Evolutionary conservation across 2,797 vertebrate species (phyloP), one percentile per base, ranked within the genome.

Genomic region (Taenioides sp.): DNA sequence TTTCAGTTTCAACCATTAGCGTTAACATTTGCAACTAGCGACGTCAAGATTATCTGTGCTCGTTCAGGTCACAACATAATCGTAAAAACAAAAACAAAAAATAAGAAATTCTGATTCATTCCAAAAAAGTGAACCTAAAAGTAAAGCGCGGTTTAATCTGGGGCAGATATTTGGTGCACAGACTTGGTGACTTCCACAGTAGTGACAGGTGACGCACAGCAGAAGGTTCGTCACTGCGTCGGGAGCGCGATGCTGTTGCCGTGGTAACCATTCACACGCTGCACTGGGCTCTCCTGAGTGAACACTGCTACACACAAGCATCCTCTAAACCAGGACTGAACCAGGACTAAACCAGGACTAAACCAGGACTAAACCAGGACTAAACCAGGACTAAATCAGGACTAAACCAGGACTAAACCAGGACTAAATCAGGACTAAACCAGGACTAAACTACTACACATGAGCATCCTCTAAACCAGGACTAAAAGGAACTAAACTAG

Each of bases 201-300:
- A 66, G n/a, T 78, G 78, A 78, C 79, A 87, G 78, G 74, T 86
- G 87, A 82, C 83, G 79, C 58, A 66, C 67, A 75, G 64, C 81
- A 83, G 75, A 76, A 85, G 79, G 80, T 73, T 28, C 49, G 73
- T 66, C 72, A 80, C 74, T 76, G 64, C 71, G 76, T 80, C 85
- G 63, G 59, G 78, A 79, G 74, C 79, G 79, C 65, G 77, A 82
- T 72, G 74, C 79, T 80, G 92, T 93, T 92, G 87, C 92, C 82
- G 5, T 83, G 70, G 92, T 87, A 91, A 93, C 92, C 84, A 84
- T 84, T 92, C 85, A 89, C 87, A 82, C 81, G 77, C 80, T 78
- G 18, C 80, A 76, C 82, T 77, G 17, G 16, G 27, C 72, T 65
- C 71, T 71, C 68, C 63, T 63, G 72, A 73, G 72, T 63, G 71